Conservation (phyloP, 2,888 invertebrate genomes). For the Nowickia ferox region DNA sequence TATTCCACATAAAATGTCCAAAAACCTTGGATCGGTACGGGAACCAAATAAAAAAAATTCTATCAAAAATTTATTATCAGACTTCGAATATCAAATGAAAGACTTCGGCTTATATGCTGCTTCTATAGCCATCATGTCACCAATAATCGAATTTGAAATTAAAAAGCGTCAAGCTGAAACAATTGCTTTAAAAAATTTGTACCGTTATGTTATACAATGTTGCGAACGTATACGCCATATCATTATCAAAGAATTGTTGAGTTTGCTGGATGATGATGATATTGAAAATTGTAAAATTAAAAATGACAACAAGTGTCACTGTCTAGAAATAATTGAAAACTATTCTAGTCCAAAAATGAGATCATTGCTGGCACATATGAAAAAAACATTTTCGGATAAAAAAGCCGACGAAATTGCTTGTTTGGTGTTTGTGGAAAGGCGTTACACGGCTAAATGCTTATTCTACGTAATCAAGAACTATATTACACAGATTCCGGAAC, state of each 20-base stretch:
- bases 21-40: constrained; percentile 68
- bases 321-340: constrained; percentile 82
- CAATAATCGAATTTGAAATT: constrained; percentile 86
- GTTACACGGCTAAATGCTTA: constrained; percentile 90
- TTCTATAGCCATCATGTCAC: constrained; percentile 85
- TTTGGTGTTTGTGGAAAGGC: constrained; percentile 81
- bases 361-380: constrained; percentile 86
- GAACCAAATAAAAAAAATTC: constrained; percentile 83
- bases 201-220: constrained; percentile 75
- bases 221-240: constrained; percentile 84
- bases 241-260: constrained; percentile 84
- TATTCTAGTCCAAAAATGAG: constrained; percentile 88
- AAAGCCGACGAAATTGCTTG: constrained; percentile 79
- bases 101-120: constrained; percentile 86
- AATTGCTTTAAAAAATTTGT: constrained; percentile 79
- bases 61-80: constrained; percentile 83
- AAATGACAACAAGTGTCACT: constrained; percentile 66
- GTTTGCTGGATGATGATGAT: constrained; percentile 78
- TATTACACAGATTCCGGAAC: constrained; percentile 83
- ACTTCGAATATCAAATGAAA: constrained; percentile 84
- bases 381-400: constrained; percentile 84
- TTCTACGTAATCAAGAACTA: constrained; percentile 87
- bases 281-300: constrained; percentile 71
- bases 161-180: constrained; percentile 85
- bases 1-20: constrained; percentile 74